Percentiles rank a stretch among this genome's conserved stretches.
Evolutionary conservation across 2,888 invertebrate genomes (phyloP).

Genomic region (Agriotes lineatus): DNA sequence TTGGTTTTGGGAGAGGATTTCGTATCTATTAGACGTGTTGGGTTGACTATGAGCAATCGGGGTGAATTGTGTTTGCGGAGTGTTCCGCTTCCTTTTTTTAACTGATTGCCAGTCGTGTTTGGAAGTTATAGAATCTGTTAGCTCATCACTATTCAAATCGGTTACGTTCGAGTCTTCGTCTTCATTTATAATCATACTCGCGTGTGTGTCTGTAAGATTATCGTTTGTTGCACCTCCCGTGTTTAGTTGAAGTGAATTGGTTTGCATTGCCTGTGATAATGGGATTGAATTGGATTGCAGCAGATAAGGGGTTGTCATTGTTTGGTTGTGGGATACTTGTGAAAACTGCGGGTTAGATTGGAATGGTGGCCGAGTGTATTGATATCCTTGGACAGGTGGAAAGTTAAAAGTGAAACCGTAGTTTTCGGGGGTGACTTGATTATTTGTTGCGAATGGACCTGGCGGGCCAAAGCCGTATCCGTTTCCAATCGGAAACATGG

Average conservation of each 20-base stretch:
- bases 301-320: conserved; percentile 1
- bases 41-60: too few relatives aligned
- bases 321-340: conserved; percentile 1
- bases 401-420: neutral
- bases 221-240: neutral
- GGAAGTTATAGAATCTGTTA: too few relatives aligned
- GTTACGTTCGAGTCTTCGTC: neutral
- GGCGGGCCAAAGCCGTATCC: too few relatives aligned
- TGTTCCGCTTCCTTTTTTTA: too few relatives aligned
- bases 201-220: neutral
- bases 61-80: too few relatives aligned
- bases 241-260: neutral
- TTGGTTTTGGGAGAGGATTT: too few relatives aligned
- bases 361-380: neutral
- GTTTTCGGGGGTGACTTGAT: neutral
- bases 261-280: conserved; percentile 1
- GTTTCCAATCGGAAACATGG: neutral
- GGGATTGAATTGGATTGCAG: neutral
- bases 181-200: neutral
- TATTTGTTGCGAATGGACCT: too few relatives aligned
- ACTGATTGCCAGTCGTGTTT: too few relatives aligned
- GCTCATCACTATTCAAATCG: too few relatives aligned
- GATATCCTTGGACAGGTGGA: neutral
- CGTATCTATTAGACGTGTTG: too few relatives aligned
- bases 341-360: conserved; percentile 3